These are phyloP conservation scores for Salvelinus fontinalis DNA, from an alignment of 2,113 vertebrate species.

Conservation along the genomic window DNA sequence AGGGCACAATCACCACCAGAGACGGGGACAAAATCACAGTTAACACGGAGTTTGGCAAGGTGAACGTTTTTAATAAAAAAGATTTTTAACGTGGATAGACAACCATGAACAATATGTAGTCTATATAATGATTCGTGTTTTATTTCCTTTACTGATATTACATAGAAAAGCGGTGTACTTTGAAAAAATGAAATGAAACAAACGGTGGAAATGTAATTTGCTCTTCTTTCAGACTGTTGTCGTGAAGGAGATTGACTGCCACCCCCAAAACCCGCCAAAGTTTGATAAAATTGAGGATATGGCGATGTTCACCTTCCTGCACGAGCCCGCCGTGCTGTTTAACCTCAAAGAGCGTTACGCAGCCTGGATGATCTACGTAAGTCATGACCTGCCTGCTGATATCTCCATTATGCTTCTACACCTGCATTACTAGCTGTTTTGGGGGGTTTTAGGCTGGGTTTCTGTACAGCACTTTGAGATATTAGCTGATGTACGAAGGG, in stretches of 20 bases:
- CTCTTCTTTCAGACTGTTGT: constrained; percentile 65
- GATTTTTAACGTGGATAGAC: too few relatives aligned
- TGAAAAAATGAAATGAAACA: not conserved
- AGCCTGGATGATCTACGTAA: constrained; percentile 91
- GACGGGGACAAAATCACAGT: constrained; percentile 52
- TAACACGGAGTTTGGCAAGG: constrained; percentile 75
- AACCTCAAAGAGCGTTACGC: constrained; percentile 94
- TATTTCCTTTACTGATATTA: constrained; percentile 58
- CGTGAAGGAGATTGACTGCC: constrained; percentile 71
- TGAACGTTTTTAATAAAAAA: constrained; percentile 23
- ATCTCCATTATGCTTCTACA: not conserved
- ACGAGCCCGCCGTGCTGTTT: constrained; percentile 87
- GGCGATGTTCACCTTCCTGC: constrained; percentile 86
- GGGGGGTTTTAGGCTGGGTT: too few relatives aligned
- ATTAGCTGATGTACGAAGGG: too few relatives aligned
- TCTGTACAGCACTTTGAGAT: too few relatives aligned
- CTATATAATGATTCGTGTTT: not conserved
- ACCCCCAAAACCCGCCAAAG: constrained; percentile 83
- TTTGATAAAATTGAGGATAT: constrained; percentile 83
- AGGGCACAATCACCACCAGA: constrained; percentile 59
- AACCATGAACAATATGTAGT: not conserved
- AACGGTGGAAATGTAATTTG: not conserved
- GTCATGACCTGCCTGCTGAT: not conserved
- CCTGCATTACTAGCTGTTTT: too few relatives aligned
- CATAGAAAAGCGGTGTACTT: not conserved